Evolutionary conservation across 2,797 vertebrate species (phyloP), one percentile per base, ranked within the genome.

Genomic region (Alauda arvensis): DNA sequence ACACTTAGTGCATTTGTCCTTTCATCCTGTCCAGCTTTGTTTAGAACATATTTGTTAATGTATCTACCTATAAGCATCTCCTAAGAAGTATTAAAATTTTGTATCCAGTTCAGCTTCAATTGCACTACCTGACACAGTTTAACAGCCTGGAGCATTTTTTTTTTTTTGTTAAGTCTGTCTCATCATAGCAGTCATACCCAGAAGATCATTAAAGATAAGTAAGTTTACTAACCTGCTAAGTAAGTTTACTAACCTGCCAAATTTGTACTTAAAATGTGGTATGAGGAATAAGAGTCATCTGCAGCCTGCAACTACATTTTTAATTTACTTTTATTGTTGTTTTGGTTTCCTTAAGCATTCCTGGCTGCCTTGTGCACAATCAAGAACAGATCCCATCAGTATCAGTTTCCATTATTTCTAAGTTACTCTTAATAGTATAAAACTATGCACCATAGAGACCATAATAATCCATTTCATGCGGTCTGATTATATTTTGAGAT

Each of bases 331-430:
- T 86, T 75, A 83, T 85, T 94, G 70, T 92, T 91, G 63, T 94
- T 94, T 94, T 26, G 10, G 61, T 90, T 95, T 94, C 60, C 61
- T 83, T 92, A 74, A 88, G 43, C 53, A 83, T 93, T 95, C 75
- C 71, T 94, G 83, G 62, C 83, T 89, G 75, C 52, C 53, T 80
- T 86, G 56, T 90, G 63, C 83, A 70, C 93, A 94, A 90, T 94
- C 66, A 84, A 91, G 71, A 95, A 88, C 91, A 95, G 90, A 93
- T 83, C 65, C 55, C 76, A 92, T 94, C 87, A 92, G 62, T 87
- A 93, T 88, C 72, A 80, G 46, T 89, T 94, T 94, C 78, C 62
- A 51, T 83, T 94, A 62, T 89, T 95, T 85, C 78, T 78, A 92
- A 91, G 60, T 65, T 88, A 48, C 51, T 61, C 45, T 84, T 94